phyloP scores from a whole-genome alignment of 2,797 vertebrate genomes.

The Argyrosomus regius region DNA sequence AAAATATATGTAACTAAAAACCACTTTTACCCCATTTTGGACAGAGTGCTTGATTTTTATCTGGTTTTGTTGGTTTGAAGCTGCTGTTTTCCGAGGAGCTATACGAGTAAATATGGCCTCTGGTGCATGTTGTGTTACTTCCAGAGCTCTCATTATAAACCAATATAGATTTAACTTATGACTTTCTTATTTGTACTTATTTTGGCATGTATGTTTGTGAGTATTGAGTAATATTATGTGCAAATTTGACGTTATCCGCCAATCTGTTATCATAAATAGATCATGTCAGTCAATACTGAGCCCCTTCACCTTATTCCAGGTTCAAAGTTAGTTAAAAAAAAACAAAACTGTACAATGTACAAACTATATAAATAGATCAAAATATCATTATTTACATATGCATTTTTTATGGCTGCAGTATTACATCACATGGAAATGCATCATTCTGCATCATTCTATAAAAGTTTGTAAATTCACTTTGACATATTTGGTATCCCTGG shows the following conservation, averaged over 20 bases:
- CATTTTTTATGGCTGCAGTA: neutral
- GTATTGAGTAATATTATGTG: neutral
- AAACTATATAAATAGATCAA: too few species aligned
- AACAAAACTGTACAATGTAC: too few species aligned
- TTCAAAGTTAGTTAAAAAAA: too few species aligned
- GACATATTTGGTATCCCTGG: neutral
- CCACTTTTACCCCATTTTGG: neutral
- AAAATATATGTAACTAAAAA: neutral
- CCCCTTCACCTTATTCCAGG: too few species aligned
- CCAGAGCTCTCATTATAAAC: neutral
- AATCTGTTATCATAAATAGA: too few species aligned
- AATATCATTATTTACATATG: neutral
- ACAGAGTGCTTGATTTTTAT: neutral
- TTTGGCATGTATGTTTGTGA: neutral
- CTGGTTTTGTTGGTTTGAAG: neutral
- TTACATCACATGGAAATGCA: neutral
- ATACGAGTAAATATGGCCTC: neutral
- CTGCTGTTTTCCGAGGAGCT: slow-evolving; percentile 14
- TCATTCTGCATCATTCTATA: neutral
- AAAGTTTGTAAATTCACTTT: neutral
- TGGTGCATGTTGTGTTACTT: neutral
- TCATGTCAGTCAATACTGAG: too few species aligned
- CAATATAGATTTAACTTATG: neutral
- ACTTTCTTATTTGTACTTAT: neutral
- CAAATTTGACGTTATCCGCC: neutral